These are phyloP conservation scores for Neoascia interrupta DNA, from an alignment of 2,888 invertebrate genomes.

Conservation along the genomic window DNA sequence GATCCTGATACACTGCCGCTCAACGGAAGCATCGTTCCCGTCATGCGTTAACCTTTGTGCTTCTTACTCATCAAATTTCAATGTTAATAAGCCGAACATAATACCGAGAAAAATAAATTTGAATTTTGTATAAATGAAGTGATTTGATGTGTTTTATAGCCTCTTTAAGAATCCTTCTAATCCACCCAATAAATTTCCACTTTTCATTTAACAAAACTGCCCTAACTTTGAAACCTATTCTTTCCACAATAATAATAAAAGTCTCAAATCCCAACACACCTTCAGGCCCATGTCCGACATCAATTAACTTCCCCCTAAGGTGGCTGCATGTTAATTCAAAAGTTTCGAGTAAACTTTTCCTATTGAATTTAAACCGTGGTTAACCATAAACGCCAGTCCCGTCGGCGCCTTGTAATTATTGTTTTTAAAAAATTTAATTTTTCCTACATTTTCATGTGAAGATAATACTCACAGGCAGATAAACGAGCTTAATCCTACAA, in stretches of 20 bases:
- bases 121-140: too few species aligned
- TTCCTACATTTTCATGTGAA: constrained; percentile 7
- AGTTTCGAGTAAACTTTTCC: constrained; percentile 39
- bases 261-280: constrained; percentile 5
- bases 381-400: constrained; percentile 4
- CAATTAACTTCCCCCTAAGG: constrained; percentile 47
- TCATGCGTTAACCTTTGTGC: too few species aligned
- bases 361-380: constrained; percentile 55
- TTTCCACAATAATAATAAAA: background rate
- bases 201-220: too few species aligned
- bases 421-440: background rate
- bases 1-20: too few species aligned
- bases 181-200: too few species aligned
- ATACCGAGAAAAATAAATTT: too few species aligned
- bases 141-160: too few species aligned
- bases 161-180: too few species aligned
- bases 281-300: background rate
- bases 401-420: background rate
- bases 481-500: background rate
- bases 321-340: constrained; percentile 55
- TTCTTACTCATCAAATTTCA: too few species aligned
- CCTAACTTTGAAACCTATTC: too few species aligned
- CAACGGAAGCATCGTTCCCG: too few species aligned
- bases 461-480: background rate
- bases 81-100: too few species aligned